Evolutionary conservation across 2,113 vertebrate genomes (phyloP), one percentile per base, ranked within the genome.

Genomic region (Cyphomyrus plagiostoma): DNA sequence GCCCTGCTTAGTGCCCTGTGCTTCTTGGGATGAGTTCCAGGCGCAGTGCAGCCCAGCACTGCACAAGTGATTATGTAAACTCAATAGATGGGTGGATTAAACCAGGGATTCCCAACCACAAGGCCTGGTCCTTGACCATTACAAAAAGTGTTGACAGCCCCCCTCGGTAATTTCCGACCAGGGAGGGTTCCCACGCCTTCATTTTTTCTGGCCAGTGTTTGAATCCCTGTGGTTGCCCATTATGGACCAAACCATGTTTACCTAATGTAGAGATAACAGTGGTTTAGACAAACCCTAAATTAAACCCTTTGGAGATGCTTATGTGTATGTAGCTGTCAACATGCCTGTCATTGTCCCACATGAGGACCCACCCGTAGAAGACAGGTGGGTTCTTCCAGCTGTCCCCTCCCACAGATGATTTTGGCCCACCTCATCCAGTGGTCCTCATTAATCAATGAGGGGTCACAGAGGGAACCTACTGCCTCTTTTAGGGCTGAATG

Each of bases 401-500:
- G 21, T 1, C 1, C 10, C 80, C 11, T 5, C 80, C 17, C 42
- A 3, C 42, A 8, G 15, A 49, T 52, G 15, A 26, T 52, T 86
- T 30, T 58, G 6, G 87, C 42, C 26, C 3, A 87, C 4, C 3
- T 8, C 35, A 5, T 53, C 39, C 53, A 35, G 52, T 26, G 46
- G 39, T 87, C 5, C 46, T 87, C 5, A 30, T 70, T 86, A 90
- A 86, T 87, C 89, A 77, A 77, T 53, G 46, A 70, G 17, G 62
- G 49, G 85, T 62, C 11, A 46, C 42, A 49, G 85, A 30, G 9
- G 50, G 84, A 39, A 42, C 35, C 84, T 19, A n/a, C 53, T 4
- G 23, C 89, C 26, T 56, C 58, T 90, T 17, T 87, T 87, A 80
- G 10, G 30, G 45, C 23, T 88, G 62, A 66, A 77, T 53, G 45